These are phyloP conservation scores for Cephalotes varians DNA, from an alignment of 2,888 invertebrate species.

Conservation along the genomic window DNA sequence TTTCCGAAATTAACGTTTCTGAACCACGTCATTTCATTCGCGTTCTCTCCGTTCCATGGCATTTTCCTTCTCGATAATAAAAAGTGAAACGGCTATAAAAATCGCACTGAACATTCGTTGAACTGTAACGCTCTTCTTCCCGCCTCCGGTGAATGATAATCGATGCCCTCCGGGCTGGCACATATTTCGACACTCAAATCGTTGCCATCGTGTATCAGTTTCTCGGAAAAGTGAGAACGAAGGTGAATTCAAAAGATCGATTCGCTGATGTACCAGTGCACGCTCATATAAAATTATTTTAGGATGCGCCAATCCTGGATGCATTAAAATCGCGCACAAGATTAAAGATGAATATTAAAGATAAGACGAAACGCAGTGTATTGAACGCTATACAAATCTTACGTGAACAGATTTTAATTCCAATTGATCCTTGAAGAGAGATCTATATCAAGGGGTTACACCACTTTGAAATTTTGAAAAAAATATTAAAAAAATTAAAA, in stretches of 20 bases:
- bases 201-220: background rate
- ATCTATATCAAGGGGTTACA: background rate
- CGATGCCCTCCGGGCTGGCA: background rate
- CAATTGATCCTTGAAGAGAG: background rate
- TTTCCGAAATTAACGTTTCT: conserved; percentile 4
- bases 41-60: background rate
- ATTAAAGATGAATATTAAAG: background rate
- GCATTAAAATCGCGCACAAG: background rate
- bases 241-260: background rate
- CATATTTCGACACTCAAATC: background rate
- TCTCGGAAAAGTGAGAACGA: background rate
- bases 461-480: too few relatives aligned
- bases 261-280: background rate
- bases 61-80: background rate
- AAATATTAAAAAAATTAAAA: too few relatives aligned
- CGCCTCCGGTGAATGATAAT: background rate
- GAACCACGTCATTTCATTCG: background rate
- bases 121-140: background rate
- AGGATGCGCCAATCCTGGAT: background rate
- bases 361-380: too few relatives aligned
- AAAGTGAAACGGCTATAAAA: background rate
- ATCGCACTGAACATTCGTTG: background rate
- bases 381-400: background rate
- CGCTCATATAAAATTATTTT: background rate
- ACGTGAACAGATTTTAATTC: background rate